Base-by-base conservation (phyloP, 2,797 vertebrate genomes). In the Fringilla coelebs region DNA sequence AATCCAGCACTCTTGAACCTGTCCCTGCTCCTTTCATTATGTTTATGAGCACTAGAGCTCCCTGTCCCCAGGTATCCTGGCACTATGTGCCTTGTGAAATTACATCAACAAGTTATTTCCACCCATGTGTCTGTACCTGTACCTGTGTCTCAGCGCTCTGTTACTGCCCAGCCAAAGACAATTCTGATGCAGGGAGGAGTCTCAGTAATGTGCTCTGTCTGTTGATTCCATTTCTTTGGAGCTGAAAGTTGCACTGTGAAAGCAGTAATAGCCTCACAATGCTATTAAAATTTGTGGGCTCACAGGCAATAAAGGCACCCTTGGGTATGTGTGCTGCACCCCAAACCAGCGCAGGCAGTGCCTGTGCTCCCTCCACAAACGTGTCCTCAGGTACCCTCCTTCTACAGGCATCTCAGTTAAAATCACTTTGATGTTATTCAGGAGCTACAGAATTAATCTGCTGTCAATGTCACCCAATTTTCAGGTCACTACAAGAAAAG, bases 401-500 rank as follows among this genome's bases (percentile, higher is more conserved):
- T 40, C 57, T 3, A 51, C 61, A 68, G 72, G 63, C 72, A 91
- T 7, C 65, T 4, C 73, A 70, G 80, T 12, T 24, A 38, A 46
- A 88, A 88, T 28, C 2, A 7, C 74, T 81, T 88, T 72, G 90
- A 93, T 77, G 75, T 62, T 84, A 78, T 90, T 90, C 88, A 55
- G 49, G 65, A 92, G 74, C 77, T 62, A 51, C 79, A 84, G 60
- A 90, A 86, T 70, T 81, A 21, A 93, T 52, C 90, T 91, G 83
- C 73, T 94, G 90, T 58, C 76, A 81, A 38, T 6, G 5, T 26
- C 51, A 89, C 76, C 80, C 43, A 38, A 76, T 90, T 88, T 94
- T 70, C 90, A 90, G 94, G 80, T 91, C 94, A 76, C 84, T 31
- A 55, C 18, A 21, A 68, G 79, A 34, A 78, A 80, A 93, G 62